phyloP scores from a whole-genome alignment of 2,113 vertebrate genomes.

The Corynorhinus townsendii region DNA sequence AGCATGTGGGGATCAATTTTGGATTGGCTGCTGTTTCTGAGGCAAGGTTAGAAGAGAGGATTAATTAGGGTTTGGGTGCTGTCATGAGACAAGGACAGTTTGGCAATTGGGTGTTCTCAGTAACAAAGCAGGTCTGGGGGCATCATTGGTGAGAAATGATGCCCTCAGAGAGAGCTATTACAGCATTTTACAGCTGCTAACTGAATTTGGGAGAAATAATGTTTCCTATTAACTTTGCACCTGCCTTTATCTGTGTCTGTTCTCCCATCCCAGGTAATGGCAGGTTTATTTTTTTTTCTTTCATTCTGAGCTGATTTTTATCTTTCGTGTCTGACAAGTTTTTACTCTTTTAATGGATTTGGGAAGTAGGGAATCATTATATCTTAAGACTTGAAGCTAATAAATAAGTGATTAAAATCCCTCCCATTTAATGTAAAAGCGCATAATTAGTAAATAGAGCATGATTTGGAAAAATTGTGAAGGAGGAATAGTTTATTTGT shows the following conservation, averaged over 20 bases:
- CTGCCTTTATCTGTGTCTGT: background rate
- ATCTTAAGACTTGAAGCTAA: background rate
- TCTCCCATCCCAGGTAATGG: background rate
- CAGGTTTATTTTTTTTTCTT: background rate
- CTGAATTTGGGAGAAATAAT: background rate
- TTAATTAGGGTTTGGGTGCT: background rate
- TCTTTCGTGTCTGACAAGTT: background rate
- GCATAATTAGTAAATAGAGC: background rate
- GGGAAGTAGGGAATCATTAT: background rate
- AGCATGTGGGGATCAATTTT: background rate
- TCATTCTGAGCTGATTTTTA: background rate
- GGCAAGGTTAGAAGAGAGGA: background rate
- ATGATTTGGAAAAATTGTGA: background rate
- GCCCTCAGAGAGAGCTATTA: background rate
- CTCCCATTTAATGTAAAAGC: background rate
- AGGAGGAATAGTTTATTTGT: background rate
- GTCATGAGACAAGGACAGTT: background rate
- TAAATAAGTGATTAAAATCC: background rate
- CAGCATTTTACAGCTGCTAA: background rate
- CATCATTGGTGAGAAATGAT: background rate
- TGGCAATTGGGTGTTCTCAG: background rate
- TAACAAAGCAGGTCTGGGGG: background rate
- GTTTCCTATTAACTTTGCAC: background rate
- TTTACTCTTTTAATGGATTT: background rate
- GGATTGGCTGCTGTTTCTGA: background rate